Evolutionary conservation across 2,888 invertebrate genomes (phyloP).

Genomic region (Bombyx huttoni): DNA sequence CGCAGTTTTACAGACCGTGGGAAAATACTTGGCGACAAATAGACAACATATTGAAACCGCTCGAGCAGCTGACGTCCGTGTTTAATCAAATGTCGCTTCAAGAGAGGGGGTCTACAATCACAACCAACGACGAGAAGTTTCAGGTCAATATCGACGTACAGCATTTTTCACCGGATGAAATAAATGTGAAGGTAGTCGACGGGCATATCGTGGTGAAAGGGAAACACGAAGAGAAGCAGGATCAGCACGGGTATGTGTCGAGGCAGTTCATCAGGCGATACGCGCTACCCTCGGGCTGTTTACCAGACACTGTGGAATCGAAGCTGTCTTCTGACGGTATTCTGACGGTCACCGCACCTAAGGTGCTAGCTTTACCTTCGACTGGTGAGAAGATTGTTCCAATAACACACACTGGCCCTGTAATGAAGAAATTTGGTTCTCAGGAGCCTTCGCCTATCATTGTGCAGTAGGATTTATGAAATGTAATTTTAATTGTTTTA

Average conservation of each 20-base stretch:
- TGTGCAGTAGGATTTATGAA: background rate
- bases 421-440: constrained; percentile 38
- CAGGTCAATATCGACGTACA: constrained; percentile 82
- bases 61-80: constrained; percentile 37
- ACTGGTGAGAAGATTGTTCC: constrained; percentile 72
- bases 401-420: constrained; percentile 73
- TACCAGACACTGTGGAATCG: constrained; percentile 79
- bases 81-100: constrained; percentile 47
- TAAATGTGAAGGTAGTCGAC: constrained; percentile 80
- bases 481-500: constrained; percentile 8
- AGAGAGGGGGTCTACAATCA: constrained; percentile 56
- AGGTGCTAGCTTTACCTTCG: constrained; percentile 43
- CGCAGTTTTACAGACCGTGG: constrained; percentile 24
- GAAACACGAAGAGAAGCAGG: constrained; percentile 83
- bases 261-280: constrained; percentile 82
- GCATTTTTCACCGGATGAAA: constrained; percentile 82
- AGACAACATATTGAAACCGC: constrained; percentile 27
- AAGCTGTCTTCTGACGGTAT: constrained; percentile 84
- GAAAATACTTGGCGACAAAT: constrained; percentile 20
- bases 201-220: constrained; percentile 79
- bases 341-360: constrained; percentile 80
- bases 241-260: constrained; percentile 80
- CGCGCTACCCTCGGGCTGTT: constrained; percentile 79
- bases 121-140: constrained; percentile 69
- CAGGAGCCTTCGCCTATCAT: constrained; percentile 8